Evolutionary conservation across 2,113 vertebrate genomes (phyloP).

Genomic region (Gracilinanus agilis): DNA sequence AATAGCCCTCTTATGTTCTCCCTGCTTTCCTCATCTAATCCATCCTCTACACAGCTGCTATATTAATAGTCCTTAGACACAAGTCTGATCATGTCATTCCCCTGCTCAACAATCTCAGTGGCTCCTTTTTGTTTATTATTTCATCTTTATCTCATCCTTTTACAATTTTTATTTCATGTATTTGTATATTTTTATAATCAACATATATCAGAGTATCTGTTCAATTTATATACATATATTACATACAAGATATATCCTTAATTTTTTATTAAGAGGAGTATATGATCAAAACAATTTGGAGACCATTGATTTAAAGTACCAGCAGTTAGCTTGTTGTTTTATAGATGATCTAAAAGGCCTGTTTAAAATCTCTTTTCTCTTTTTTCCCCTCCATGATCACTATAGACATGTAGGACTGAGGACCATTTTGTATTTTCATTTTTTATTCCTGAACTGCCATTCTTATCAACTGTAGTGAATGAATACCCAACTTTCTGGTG

Average conservation of each 20-base stretch:
- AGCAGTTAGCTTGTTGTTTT: not conserved
- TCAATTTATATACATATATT: not conserved
- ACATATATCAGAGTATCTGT: not conserved
- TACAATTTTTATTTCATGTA: not conserved
- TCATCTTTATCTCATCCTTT: not conserved
- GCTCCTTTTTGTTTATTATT: not conserved
- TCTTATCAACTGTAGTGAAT: not conserved
- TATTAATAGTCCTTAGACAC: not conserved
- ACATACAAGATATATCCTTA: not conserved
- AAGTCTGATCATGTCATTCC: not conserved
- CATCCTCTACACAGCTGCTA: not conserved
- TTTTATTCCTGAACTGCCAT: not conserved
- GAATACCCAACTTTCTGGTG: not conserved
- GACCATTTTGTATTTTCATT: not conserved
- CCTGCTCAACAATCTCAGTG: not conserved
- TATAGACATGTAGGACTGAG: not conserved
- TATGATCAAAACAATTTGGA: not conserved
- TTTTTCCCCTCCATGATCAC: not conserved
- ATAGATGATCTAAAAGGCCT: not conserved
- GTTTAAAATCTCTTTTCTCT: not conserved
- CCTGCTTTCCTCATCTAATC: not conserved
- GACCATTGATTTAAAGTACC: not conserved
- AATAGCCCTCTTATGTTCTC: not conserved
- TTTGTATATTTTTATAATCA: not conserved
- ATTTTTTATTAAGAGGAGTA: not conserved